These are phyloP conservation scores for Heloderma charlesbogerti DNA, from an alignment of 2,113 vertebrate species.

Conservation along the genomic window DNA sequence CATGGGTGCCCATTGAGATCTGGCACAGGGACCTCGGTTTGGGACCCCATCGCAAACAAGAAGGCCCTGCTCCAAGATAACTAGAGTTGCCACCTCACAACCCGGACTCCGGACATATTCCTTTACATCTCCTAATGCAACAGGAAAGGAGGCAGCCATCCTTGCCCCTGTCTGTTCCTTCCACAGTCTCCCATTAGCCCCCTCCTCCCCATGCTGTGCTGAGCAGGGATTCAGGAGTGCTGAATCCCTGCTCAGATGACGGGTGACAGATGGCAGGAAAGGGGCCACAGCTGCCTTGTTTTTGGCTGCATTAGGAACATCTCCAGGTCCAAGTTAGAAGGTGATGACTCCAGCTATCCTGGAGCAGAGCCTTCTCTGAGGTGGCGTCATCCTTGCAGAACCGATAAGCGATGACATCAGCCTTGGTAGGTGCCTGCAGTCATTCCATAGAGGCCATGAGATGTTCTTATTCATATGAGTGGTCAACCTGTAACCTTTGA, in stretches of 20 bases:
- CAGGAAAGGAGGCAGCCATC: no score
- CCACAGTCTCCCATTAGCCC: neutral
- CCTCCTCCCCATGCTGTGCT: neutral
- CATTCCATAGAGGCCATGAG: neutral
- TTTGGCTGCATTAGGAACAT: neutral
- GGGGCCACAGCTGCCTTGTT: neutral
- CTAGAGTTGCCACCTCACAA: no score
- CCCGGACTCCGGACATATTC: no score
- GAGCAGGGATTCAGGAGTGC: neutral
- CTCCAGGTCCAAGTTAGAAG: neutral
- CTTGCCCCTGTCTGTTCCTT: neutral
- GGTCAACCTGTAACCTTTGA: neutral
- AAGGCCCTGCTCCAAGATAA: neutral
- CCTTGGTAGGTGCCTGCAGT: neutral
- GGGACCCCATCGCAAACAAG: neutral
- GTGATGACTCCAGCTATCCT: no score
- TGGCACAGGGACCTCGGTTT: no score
- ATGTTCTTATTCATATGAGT: neutral
- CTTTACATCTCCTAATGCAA: no score
- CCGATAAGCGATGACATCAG: neutral
- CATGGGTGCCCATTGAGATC: no score
- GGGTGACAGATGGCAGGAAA: neutral
- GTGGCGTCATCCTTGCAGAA: neutral
- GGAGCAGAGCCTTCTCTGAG: neutral
- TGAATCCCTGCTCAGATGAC: neutral